Evolutionary conservation across 2,113 vertebrate species (phyloP), one percentile per base, ranked within the genome.

Genomic region (Austrofundulus limnaeus): DNA sequence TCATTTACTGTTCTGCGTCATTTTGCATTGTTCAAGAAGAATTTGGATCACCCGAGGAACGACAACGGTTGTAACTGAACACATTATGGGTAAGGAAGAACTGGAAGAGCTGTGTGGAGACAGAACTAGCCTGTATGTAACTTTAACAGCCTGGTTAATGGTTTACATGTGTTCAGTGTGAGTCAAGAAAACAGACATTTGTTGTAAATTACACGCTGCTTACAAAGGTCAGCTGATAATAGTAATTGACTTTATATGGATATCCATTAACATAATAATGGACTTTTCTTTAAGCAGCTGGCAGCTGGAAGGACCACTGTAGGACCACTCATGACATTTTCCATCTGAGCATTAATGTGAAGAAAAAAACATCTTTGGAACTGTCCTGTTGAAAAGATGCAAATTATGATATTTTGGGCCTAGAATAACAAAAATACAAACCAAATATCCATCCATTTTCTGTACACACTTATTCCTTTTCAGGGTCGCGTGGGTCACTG

Each of bases 251-350:
- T 23, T 5, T 21, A 4, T 68, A 57, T 31, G 16, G 66, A 21
- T n/a, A 11, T 50, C 43, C 34, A 62, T 69, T 46, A 66, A 41
- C 59, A 31, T 67, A 69, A 79, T 69, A 24, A 69, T 4, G 23
- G 57, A 61, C 65, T 79, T 60, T 28, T 63, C 47, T 42, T 52
- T 19, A 47, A 21, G 54, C 72, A 77, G 75, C 57, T 73, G 61
- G 51, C n/a, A 28, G 61, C 57, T 61, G 39, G n/a, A 70, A 67
- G 43, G n/a, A n/a, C n/a, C n/a, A n/a, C n/a, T n/a, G n/a, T 25
- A 41, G 31, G n/a, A 19, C 21, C 11, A 38, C 48, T 50, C 38
- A 14, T 39, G 21, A 37, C 21, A 48, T 45, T 50, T 74, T 51
- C 24, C 34, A 65, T 57, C 50, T 23, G 59, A 61, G 28, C 46